Conservation (phyloP, 2,888 invertebrate species). For the Eilema sororculum region DNA sequence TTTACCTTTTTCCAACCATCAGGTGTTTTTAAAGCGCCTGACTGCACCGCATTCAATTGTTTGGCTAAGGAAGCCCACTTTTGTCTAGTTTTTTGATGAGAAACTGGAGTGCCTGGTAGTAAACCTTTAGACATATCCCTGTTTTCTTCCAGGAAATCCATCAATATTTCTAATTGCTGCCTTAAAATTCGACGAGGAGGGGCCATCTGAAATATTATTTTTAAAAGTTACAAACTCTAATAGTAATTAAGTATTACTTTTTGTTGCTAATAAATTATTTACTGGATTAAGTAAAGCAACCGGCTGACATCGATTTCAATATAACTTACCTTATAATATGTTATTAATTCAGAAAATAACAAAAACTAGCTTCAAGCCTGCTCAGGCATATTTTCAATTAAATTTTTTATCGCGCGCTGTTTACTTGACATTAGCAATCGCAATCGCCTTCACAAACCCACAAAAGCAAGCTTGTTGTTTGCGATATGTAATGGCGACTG, state of each 20-base stretch:
- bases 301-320: neutral
- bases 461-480: conserved; percentile 44
- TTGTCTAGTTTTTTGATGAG: conserved; percentile 67
- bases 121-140: conserved; percentile 72
- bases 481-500: conserved; percentile 65
- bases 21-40: conserved; percentile 72
- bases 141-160: conserved; percentile 75
- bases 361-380: neutral
- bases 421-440: conserved; percentile 73
- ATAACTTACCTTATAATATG: conserved; percentile 14
- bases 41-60: conserved; percentile 71
- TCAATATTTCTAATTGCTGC: conserved; percentile 72
- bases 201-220: conserved; percentile 66
- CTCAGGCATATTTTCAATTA: conserved; percentile 22
- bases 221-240: neutral
- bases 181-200: conserved; percentile 76
- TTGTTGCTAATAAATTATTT: neutral
- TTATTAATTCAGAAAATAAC: neutral
- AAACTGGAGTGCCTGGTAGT: conserved; percentile 64
- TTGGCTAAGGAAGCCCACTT: conserved; percentile 76
- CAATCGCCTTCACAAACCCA: conserved; percentile 67
- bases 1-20: conserved; percentile 79
- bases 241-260: neutral
- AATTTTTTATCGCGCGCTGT: conserved; percentile 63
- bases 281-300: neutral